Conservation (phyloP, 2,888 invertebrate genomes). For the Melieria picta region DNA sequence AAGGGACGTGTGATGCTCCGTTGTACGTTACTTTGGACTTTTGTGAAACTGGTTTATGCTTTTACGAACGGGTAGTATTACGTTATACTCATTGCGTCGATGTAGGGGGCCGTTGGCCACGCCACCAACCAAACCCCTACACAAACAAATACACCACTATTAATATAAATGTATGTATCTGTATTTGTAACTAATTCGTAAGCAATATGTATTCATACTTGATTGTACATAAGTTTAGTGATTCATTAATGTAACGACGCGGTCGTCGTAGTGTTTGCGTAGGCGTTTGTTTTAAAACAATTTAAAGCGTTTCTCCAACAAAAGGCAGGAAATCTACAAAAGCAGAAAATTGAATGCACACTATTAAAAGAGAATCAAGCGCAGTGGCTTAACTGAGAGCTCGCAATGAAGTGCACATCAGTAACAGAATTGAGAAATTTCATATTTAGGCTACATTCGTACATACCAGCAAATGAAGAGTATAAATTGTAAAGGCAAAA, state of each 20-base stretch:
- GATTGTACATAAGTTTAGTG: not conserved
- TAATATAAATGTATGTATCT: constrained; percentile 20
- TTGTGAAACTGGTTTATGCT: constrained; percentile 18
- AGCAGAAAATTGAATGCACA: constrained; percentile 9
- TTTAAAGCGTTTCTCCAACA: not conserved
- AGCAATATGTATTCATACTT: not conserved
- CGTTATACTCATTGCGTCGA: constrained; percentile 12
- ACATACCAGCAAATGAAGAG: not conserved
- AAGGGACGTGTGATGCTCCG: not conserved
- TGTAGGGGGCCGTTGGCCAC: not conserved
- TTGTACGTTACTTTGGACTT: not conserved
- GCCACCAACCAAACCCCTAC: constrained; percentile 8
- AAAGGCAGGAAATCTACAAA: not conserved
- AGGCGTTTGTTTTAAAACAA: constrained; percentile 3
- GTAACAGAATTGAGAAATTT: not conserved
- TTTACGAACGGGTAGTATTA: constrained; percentile 19
- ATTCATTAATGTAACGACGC: not conserved
- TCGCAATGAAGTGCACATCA: not conserved
- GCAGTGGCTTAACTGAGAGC: not conserved
- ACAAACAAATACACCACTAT: constrained; percentile 21
- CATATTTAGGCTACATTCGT: constrained; percentile 22
- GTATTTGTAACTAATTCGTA: not conserved
- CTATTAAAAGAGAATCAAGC: not conserved
- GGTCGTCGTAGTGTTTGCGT: constrained; percentile 11
- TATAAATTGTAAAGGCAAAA: constrained; percentile 31